Conservation (phyloP, 2,888 invertebrate species). For the Rhogogaster chlorosoma region DNA sequence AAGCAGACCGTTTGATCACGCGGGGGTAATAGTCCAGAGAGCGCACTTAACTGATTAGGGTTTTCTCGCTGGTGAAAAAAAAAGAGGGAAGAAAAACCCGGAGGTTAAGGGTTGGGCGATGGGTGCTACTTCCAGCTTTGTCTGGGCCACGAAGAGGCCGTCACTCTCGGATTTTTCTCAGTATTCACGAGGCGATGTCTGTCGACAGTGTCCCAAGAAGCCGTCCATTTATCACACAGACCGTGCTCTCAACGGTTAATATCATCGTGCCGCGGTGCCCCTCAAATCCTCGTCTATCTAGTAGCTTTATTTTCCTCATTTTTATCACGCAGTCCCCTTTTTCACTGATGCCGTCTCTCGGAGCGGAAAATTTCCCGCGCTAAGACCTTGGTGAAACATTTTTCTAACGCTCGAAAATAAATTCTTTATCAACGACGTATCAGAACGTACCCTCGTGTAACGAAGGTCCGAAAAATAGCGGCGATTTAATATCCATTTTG, state of each 20-base stretch:
- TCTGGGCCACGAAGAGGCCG: constrained; percentile 26
- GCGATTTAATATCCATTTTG: background rate
- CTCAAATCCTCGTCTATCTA: constrained; percentile 13
- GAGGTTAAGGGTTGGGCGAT: background rate
- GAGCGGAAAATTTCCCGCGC: background rate
- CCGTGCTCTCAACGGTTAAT: constrained; percentile 32
- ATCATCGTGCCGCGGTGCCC: constrained; percentile 16
- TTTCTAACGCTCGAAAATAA: background rate
- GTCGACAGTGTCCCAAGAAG: constrained; percentile 19
- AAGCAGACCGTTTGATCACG: constrained; percentile 1
- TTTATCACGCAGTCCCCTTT: constrained; percentile 18
- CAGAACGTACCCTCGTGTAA: background rate
- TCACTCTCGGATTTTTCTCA: constrained; percentile 31
- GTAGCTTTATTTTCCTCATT: constrained; percentile 29
- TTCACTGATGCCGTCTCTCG: constrained; percentile 35
- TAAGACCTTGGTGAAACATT: background rate
- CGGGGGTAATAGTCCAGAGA: constrained; percentile 8
- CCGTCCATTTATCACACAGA: constrained; percentile 38
- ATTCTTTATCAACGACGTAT: background rate
- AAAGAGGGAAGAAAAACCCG: background rate
- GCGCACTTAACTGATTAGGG: constrained; percentile 32
- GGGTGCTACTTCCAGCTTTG: background rate
- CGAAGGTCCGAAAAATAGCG: background rate
- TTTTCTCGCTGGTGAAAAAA: background rate
- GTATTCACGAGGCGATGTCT: constrained; percentile 38